Percentiles rank a stretch among this genome's conserved stretches.
Conservation (phyloP, 2,797 vertebrate genomes). For the Bovichtus variegatus region DNA sequence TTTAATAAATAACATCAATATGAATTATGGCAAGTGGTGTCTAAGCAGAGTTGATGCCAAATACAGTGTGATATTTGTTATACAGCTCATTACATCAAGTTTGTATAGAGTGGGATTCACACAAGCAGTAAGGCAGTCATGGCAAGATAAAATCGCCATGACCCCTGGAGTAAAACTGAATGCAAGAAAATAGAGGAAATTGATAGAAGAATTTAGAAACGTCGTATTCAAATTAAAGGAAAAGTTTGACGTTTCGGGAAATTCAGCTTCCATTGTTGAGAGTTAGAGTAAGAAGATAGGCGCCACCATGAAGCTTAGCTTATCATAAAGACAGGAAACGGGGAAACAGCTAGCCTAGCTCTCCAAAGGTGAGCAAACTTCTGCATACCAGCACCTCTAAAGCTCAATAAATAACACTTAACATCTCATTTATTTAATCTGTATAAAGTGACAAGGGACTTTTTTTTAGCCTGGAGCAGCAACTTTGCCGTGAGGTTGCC, state of each 20-base stretch:
- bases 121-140: neutral
- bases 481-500: neutral
- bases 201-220: neutral
- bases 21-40: neutral
- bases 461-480: neutral
- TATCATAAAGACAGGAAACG: neutral
- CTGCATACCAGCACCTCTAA: neutral
- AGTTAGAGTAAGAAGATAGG: neutral
- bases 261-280: neutral
- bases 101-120: neutral
- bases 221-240: neutral
- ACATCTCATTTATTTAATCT: neutral
- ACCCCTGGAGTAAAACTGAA: neutral
- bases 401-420: neutral
- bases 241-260: neutral
- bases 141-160: neutral
- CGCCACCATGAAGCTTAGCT: neutral
- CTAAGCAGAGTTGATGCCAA: constrained; percentile 1
- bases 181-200: too few relatives aligned
- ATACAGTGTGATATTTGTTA: neutral
- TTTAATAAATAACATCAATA: constrained; percentile 35
- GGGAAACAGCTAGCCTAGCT: neutral
- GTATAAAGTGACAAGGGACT: neutral
- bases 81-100: constrained; percentile 11
- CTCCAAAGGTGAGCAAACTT: neutral